Conservation (phyloP, 2,113 vertebrate genomes). For the Cephalopterus ornatus region DNA sequence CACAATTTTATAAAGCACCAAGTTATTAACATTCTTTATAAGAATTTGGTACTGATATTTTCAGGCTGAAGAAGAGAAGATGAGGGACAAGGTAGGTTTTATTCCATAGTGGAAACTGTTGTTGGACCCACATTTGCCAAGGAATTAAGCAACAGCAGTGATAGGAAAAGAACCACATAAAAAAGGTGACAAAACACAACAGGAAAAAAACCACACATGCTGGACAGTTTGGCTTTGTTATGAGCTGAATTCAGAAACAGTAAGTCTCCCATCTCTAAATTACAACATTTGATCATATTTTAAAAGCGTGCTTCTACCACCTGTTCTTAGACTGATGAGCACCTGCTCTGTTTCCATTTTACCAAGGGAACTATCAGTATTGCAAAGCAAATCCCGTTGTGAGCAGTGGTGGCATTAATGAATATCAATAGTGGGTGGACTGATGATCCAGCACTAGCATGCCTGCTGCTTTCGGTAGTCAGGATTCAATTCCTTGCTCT, state of each 20-base stretch:
- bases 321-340: neutral
- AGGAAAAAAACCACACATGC: neutral
- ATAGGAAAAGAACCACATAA: neutral
- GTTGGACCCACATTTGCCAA: neutral
- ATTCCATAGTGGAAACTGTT: neutral
- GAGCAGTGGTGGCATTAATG: neutral
- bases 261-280: neutral
- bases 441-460: neutral
- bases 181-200: neutral
- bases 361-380: neutral
- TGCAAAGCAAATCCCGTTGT: neutral
- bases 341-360: neutral
- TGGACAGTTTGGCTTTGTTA: neutral
- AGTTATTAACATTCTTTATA: neutral
- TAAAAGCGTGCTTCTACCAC: neutral
- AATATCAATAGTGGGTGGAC: neutral
- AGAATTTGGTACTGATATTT: neutral
- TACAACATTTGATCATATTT: neutral
- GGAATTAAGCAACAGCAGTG: neutral
- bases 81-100: neutral
- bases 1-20: neutral
- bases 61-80: neutral
- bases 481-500: neutral
- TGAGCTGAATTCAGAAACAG: neutral
- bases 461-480: neutral